These are phyloP conservation scores for Drosophila aldrichi DNA, from an alignment of 2,888 invertebrate species.

Conservation along the genomic window DNA sequence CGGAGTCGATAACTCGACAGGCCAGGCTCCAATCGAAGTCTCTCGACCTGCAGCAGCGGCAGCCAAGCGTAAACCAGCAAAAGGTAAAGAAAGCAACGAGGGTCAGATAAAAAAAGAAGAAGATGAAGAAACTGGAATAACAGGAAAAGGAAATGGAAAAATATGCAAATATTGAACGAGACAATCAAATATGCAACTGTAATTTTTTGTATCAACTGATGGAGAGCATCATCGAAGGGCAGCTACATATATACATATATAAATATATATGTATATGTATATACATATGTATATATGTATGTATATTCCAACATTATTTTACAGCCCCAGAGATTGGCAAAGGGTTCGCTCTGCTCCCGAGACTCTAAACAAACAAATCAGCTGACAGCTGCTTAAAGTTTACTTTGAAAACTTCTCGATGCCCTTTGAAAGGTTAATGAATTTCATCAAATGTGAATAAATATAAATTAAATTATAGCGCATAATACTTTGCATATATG, in stretches of 20 bases:
- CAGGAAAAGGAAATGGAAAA: constrained; percentile 48
- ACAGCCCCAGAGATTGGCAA: constrained; percentile 40
- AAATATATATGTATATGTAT: too few relatives aligned
- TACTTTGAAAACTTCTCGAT: background rate
- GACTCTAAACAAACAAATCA: constrained; percentile 42
- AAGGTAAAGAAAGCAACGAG: constrained; percentile 49
- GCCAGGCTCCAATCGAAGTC: constrained; percentile 28
- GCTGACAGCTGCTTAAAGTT: background rate
- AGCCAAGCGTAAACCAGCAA: constrained; percentile 54
- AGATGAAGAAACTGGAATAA: constrained; percentile 33
- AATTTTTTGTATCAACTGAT: constrained; percentile 66
- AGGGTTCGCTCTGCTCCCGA: constrained; percentile 37
- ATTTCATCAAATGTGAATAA: background rate
- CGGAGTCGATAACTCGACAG: constrained; percentile 48
- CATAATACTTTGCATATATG: background rate
- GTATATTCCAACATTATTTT: constrained; percentile 30
- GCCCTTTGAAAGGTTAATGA: background rate
- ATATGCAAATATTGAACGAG: constrained; percentile 78
- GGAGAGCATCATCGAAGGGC: constrained; percentile 15
- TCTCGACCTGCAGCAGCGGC: constrained; percentile 19
- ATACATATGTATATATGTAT: too few relatives aligned
- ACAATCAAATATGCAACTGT: constrained; percentile 79
- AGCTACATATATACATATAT: background rate
- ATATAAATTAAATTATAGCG: background rate
- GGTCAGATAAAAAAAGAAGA: constrained; percentile 36